These are phyloP conservation scores for Hyphantria cunea DNA, from an alignment of 1,140 invertebrate species.

Conservation along the genomic window DNA sequence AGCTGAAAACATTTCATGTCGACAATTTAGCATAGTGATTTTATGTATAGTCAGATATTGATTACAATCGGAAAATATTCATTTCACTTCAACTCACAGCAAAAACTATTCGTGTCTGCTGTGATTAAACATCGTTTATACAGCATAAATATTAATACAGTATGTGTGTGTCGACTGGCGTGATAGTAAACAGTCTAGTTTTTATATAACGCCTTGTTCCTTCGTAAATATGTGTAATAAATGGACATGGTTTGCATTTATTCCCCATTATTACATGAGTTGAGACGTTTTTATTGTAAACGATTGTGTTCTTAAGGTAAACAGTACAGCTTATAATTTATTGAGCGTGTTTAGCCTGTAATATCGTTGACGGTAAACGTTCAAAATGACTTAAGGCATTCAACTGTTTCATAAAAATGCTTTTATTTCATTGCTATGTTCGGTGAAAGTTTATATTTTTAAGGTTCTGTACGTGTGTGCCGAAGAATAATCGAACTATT, in stretches of 20 bases:
- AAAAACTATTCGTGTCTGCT: constrained; percentile 28
- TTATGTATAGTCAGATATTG: constrained; percentile 12
- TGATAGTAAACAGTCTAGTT: constrained; percentile 20
- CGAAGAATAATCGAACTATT: too few species aligned
- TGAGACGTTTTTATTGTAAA: constrained; percentile 18
- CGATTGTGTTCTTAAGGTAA: constrained; percentile 18
- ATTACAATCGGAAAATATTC: constrained; percentile 27
- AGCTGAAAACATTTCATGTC: background rate
- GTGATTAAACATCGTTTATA: constrained; percentile 72
- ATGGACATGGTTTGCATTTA: constrained; percentile 19
- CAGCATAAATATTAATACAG: constrained; percentile 63
- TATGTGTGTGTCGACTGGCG: constrained; percentile 31
- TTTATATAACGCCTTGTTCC: constrained; percentile 34
- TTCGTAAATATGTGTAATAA: constrained; percentile 27
- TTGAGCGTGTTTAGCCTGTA: too few species aligned
- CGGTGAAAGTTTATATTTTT: too few species aligned
- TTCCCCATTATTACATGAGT: constrained; percentile 23
- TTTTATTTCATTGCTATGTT: too few species aligned
- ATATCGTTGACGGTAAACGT: too few species aligned
- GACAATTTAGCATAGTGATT: background rate
- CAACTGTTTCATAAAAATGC: too few species aligned
- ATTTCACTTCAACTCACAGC: constrained; percentile 21
- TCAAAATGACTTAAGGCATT: too few species aligned
- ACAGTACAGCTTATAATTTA: constrained; percentile 2
- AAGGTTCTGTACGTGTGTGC: too few species aligned